Base-by-base conservation (phyloP, 2,113 vertebrate species). In the Pluvianellus socialis region DNA sequence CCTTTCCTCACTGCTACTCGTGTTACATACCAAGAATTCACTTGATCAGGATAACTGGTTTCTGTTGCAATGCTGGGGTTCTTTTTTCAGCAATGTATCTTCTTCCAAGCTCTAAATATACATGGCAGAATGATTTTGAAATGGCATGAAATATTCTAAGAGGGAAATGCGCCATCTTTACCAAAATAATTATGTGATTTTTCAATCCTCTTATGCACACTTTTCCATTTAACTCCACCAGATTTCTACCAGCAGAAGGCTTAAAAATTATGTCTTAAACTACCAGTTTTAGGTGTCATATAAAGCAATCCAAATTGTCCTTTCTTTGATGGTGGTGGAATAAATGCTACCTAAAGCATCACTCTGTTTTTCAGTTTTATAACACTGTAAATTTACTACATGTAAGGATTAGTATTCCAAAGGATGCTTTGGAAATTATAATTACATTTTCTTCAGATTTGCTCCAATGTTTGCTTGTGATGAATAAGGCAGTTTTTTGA, bases 401-500 rank as follows among this genome's bases (percentile, higher is more conserved):
- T 16, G 3, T 67, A 81, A 94, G 55, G 35, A 20, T 50, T 74
- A n/a, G 15, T 38, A 38, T 38, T 38, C 38, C 38, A 38, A 38
- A 38, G 18, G 82, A 26, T 63, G 35, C 55, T 87, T 81, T 81
- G 24, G 84, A 90, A 84, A 88, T 42, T 12, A 81, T 16, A 24
- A 77, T n/a, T 32, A 38, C 40, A 18, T 90, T 92, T 94, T 92
- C 30, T 79, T 94, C 70, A 83, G 66, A 50, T 91, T 53, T 52
- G 9, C 21, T 76, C 18, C 49, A 76, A 28, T 58, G 21, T 28
- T 89, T 53, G 80, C 71, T 83, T 86, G 74, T 45, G 83, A 86
- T 82, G 49, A 94, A 88, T 77, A 79, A 86, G 77, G 40, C 73
- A 83, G 90, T 26, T 27, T 97, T 97, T 53, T 88, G 33, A 96